Base-by-base conservation (phyloP, 2,113 vertebrate genomes). In the Microtus montanus region DNA sequence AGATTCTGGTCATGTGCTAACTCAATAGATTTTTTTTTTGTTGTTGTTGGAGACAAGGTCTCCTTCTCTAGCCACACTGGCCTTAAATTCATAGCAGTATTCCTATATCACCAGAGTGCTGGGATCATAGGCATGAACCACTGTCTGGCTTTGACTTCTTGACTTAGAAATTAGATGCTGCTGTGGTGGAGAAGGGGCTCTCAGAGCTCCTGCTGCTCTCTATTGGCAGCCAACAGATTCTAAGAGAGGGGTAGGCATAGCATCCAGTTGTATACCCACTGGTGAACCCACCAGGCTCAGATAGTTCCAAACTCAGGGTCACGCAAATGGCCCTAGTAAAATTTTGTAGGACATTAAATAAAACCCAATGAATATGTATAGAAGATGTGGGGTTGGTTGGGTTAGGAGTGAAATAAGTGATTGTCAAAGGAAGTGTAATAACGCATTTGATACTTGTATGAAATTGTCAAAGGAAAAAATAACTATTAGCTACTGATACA, bases 81-180 rank as follows among this genome's bases (percentile, higher is more conserved):
- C 58, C 80, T 83, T 41, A 63, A 83, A 83, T 58, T 83, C 26
- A 41, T 63, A 63, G 58, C 22, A 61, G 6, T 83, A 12, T 66
- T 64, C 61, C 82, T 84, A 3, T 64, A 41, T 64, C 38, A 84
- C 26, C 26, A 64, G 83, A 35, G 19, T 84, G 30, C 84, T 70
- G 11, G 33, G 17, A 52, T 70, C 68, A 49, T n/a, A 87, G 41
- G 3, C 41, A n/a, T 68, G 64, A 49, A 35, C 84, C 30, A 49
- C 64, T 13, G 17, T 52, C 33, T 70, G 44, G 64, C 44, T 52
- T 87, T 87, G 44, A 33, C 84, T 80, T 61, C 24, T 92, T 35
- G 74, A 89, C 84, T 93, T 89, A 95, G 78, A 95, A 92, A 86
- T 89, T 82, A 79, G 52, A 85, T 64, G 38, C 8, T 84, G 8